Percentiles rank a stretch among this genome's conserved stretches.
phyloP scores from a whole-genome alignment of 2,113 vertebrate genomes.

The Melanerpes formicivorus region DNA sequence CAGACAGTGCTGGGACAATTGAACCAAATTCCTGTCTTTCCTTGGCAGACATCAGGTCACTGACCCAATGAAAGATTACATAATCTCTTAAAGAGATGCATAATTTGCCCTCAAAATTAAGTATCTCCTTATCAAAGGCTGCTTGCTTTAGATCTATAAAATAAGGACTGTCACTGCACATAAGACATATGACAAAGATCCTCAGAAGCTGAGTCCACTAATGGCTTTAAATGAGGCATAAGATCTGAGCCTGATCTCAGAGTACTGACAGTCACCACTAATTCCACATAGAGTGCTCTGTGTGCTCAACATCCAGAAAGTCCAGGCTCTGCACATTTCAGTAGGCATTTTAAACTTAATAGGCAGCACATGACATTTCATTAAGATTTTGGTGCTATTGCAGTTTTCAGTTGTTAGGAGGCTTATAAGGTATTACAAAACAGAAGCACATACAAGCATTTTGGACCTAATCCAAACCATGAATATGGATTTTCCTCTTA shows the following conservation, averaged over 20 bases:
- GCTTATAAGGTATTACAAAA: slow-evolving; percentile 1
- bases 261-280: slow-evolving; percentile 1
- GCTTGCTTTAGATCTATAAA: neutral
- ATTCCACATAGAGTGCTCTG: neutral
- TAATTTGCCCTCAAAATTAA: neutral
- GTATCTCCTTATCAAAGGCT: neutral
- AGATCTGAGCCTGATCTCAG: neutral
- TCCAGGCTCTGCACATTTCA: slow-evolving; percentile 7
- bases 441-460: neutral
- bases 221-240: slow-evolving; percentile 25
- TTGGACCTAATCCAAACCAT: neutral
- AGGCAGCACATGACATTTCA: slow-evolving; percentile 19
- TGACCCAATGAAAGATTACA: neutral
- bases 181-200: neutral
- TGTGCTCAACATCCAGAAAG: neutral
- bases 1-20: rapidly evolving
- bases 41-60: neutral
- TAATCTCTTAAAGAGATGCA: neutral
- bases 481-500: slow-evolving; percentile 4
- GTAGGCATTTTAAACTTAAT: neutral
- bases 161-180: neutral
- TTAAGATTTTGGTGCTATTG: neutral
- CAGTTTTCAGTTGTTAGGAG: slow-evolving; percentile 16
- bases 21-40: neutral
- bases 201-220: neutral